Conservation (phyloP, 1,140 invertebrate genomes). For the Cotesia glomerata region DNA sequence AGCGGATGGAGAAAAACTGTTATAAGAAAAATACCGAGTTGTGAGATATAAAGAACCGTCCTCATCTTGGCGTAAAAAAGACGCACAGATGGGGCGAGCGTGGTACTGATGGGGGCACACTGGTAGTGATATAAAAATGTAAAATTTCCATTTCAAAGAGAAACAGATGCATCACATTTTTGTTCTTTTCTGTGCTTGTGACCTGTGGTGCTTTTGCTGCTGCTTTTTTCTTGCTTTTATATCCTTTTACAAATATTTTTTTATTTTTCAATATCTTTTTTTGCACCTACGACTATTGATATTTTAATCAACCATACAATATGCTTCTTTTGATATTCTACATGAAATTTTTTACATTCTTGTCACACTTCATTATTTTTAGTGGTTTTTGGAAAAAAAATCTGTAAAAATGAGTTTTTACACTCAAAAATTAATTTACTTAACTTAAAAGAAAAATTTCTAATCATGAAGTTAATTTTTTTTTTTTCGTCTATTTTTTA, state of each 20-base stretch:
- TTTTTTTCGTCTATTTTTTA: too few relatives aligned
- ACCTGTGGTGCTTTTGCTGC: background rate
- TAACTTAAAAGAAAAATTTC: too few relatives aligned
- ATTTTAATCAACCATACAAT: background rate
- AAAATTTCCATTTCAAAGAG: constrained; percentile 30
- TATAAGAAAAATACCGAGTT: constrained; percentile 3
- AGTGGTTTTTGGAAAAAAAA: too few relatives aligned
- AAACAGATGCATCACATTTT: constrained; percentile 30
- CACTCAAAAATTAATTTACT: too few relatives aligned
- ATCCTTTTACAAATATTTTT: background rate
- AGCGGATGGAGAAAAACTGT: background rate
- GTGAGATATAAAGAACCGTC: background rate
- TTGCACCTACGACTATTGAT: background rate
- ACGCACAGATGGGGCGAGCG: background rate
- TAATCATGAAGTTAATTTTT: too few relatives aligned
- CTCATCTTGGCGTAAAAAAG: constrained; percentile 3
- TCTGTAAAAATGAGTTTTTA: too few relatives aligned
- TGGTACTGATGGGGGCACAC: background rate
- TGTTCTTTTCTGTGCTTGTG: constrained; percentile 1
- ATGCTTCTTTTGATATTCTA: background rate
- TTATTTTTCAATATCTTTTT: constrained; percentile 5
- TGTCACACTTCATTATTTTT: too few relatives aligned
- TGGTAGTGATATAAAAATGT: constrained; percentile 23
- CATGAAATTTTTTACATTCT: too few relatives aligned
- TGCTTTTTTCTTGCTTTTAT: background rate